Evolutionary conservation across 2,797 vertebrate species (phyloP), one percentile per base, ranked within the genome.

Genomic region (Sphenodon punctatus): DNA sequence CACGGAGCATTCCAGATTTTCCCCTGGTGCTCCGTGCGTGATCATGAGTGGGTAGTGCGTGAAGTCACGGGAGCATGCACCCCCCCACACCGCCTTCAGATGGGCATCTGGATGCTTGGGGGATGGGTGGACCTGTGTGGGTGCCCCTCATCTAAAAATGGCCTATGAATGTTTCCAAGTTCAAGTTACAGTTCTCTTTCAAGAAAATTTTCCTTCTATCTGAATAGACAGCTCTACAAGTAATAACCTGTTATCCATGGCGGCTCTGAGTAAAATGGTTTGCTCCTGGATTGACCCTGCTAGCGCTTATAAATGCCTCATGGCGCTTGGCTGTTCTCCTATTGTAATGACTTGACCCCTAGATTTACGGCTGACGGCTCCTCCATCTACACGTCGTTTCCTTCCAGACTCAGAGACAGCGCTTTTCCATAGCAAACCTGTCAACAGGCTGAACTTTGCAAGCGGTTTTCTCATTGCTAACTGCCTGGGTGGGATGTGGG

Each of bases 271-370:
- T 80, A 67, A 84, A 82, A 88, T 60, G 60, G 17, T 88, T 88
- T 90, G 89, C 89, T 90, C 80, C 84, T 74, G 81, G 67, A 11
- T 80, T 84, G 89, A 88, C 86, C 86, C 77, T 84, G 39, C 59
- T 82, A 84, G 86, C 86, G 83, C 14, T 86, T 78, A 22, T 42
- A 80, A 88, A 82, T 32, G 81, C 65, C 84, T 88, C 5, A 71
- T 74, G 84, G 78, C 64, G 75, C 71, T 88, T 79, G 79, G 51
- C 82, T 80, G 79, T 77, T 71, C 71, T 75, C 67, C 49, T 25
- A 0, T 70, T 81, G 51, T 71, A 73, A 86, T 39, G 84, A 82
- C 68, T 88, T 84, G 86, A 86, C 86, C 84, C 75, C 80, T 6
- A 46, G 75, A 76, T 86, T 82, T 55, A 84, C 23, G 75, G 75